Percentiles rank a stretch among this genome's conserved stretches.
Conservation (phyloP, 2,797 vertebrate species). For the Loriculus beryllinus region DNA sequence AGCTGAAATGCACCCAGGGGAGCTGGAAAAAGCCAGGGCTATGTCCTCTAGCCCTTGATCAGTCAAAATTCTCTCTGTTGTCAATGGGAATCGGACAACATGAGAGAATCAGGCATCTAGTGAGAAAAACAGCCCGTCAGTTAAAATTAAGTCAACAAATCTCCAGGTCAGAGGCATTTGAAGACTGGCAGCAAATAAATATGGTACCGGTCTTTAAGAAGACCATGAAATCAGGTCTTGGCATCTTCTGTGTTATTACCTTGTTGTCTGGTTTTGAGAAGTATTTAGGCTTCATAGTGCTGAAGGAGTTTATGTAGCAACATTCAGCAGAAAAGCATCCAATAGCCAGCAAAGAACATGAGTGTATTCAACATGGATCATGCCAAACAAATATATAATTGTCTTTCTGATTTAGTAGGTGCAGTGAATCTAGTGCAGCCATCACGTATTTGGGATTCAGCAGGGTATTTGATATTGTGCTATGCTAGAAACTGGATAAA, state of each 20-base stretch:
- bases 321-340: not conserved
- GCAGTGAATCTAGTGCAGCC: not conserved
- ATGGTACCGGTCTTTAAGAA: not conserved
- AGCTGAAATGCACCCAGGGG: not conserved
- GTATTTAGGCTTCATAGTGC: not conserved
- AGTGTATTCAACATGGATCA: not conserved
- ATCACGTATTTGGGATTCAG: fast-evolving
- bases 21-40: not conserved
- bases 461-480: not conserved
- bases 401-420: not conserved
- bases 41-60: not conserved
- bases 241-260: not conserved
- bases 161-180: not conserved
- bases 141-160: not conserved
- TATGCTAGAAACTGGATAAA: not conserved
- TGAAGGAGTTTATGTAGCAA: not conserved
- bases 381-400: not conserved
- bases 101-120: not conserved
- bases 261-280: not conserved
- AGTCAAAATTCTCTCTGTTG: not conserved
- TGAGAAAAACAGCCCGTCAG: not conserved
- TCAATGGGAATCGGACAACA: not conserved
- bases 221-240: not conserved
- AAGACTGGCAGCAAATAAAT: not conserved
- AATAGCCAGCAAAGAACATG: not conserved